A percentile compares a stretch with the other conserved stretches of the same genome.
These are phyloP conservation scores for Tachysurus vachellii DNA, from an alignment of 2,113 vertebrate genomes.

Conservation along the genomic window DNA sequence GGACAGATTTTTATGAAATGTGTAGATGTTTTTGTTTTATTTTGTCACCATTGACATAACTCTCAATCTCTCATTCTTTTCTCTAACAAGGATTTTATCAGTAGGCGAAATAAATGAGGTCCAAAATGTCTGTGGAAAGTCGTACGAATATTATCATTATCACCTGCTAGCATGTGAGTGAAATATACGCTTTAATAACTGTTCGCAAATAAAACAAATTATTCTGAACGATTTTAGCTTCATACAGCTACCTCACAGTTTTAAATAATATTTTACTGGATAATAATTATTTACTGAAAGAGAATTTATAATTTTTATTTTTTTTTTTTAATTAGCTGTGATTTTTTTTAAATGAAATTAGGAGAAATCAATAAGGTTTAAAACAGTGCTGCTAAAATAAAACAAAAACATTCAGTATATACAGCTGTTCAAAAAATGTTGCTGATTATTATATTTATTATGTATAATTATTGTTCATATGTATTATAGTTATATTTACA, in stretches of 20 bases:
- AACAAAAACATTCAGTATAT: not conserved
- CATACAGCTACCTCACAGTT: not conserved
- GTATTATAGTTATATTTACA: not conserved
- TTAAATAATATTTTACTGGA: not conserved
- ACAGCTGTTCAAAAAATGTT: not conserved
- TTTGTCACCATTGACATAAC: slow-evolving; percentile 60
- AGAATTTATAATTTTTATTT: no score
- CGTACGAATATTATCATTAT: not conserved
- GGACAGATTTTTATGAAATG: slow-evolving; percentile 82
- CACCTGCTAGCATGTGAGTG: not conserved
- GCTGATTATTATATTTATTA: not conserved
- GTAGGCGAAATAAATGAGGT: not conserved
- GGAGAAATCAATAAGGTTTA: not conserved
- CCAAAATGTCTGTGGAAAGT: not conserved
- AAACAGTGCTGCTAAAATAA: not conserved
- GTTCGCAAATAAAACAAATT: not conserved
- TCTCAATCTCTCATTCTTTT: not conserved
- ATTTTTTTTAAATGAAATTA: not conserved
- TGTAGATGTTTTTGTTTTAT: slow-evolving; percentile 65
- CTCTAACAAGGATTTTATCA: not conserved
- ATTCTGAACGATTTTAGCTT: not conserved
- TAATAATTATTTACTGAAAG: not conserved
- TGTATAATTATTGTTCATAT: no score
- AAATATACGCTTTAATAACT: not conserved
- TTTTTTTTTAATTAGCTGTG: not conserved